Conservation (phyloP, 2,888 invertebrate species). For the Polydrusus tereticollis region DNA sequence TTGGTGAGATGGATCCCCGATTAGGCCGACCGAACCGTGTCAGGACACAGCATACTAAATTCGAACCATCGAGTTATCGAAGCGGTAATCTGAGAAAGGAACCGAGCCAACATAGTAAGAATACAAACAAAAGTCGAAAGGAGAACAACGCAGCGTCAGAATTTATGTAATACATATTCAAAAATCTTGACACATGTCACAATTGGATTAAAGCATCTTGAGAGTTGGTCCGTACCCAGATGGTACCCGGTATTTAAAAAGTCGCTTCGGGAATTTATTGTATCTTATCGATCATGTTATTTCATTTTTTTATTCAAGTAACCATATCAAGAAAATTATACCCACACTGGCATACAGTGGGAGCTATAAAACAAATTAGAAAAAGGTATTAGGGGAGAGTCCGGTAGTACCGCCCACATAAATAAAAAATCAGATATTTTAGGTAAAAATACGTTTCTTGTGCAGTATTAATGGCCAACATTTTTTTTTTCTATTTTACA, state of each 20-base stretch:
- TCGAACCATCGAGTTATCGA: slow-evolving; percentile 59
- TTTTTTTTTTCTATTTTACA: too few species aligned
- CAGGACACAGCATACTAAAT: slow-evolving; percentile 62
- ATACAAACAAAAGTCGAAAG: slow-evolving; percentile 35
- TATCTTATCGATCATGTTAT: slow-evolving; percentile 25
- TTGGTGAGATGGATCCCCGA: slow-evolving; percentile 61
- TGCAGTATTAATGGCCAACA: too few species aligned
- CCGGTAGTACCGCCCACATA: too few species aligned
- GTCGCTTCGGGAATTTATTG: slow-evolving; percentile 18
- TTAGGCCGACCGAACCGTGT: slow-evolving; percentile 62
- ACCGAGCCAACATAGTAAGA: slow-evolving; percentile 50
- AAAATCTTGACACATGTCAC: slow-evolving; percentile 63
- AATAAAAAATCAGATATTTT: too few species aligned
- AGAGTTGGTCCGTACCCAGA: slow-evolving; percentile 14
- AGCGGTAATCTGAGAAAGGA: slow-evolving; percentile 61
- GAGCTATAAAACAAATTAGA: too few species aligned
- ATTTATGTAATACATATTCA: slow-evolving; percentile 46
- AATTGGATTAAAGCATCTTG: slow-evolving; percentile 61
- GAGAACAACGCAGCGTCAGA: slow-evolving; percentile 30
- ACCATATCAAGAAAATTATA: too few species aligned
- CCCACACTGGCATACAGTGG: too few species aligned
- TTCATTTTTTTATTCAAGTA: too few species aligned
- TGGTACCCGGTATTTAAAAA: slow-evolving; percentile 1
- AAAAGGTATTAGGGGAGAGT: too few species aligned
- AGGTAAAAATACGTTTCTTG: too few species aligned